A percentile compares a stretch with the other conserved stretches of the same genome.
phyloP scores from a whole-genome alignment of 2,113 vertebrate species.

The cattle (Bos taurus) region DNA sequence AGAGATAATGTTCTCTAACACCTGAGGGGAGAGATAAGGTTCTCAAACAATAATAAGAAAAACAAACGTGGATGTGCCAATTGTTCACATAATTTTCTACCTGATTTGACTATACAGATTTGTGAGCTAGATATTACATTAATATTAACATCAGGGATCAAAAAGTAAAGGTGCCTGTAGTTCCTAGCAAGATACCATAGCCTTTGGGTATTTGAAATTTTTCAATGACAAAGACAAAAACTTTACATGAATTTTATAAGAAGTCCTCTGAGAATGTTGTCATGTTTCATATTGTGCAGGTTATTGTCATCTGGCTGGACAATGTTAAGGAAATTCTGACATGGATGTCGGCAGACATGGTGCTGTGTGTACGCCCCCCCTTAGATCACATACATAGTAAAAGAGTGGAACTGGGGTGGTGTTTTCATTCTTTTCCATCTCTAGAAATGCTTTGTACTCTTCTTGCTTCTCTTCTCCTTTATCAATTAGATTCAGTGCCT shows the following conservation, averaged over 20 bases:
- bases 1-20: not conserved
- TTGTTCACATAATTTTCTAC: not conserved
- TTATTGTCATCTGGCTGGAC: not conserved
- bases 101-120: not conserved
- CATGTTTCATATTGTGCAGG: not conserved
- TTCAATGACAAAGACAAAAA: constrained; percentile 1
- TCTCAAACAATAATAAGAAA: not conserved
- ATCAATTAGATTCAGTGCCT: not conserved
- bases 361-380: not conserved
- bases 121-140: not conserved
- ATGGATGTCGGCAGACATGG: not conserved
- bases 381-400: not conserved
- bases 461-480: not conserved
- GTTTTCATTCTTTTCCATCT: not conserved
- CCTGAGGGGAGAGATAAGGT: not conserved
- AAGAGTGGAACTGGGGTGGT: not conserved
- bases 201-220: not conserved
- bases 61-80: not conserved
- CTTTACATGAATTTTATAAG: not conserved
- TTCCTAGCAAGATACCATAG: not conserved
- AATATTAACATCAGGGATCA: not conserved
- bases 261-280: not conserved
- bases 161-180: not conserved
- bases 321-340: not conserved
- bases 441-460: not conserved